Evolutionary conservation across 2,888 invertebrate species (phyloP), one percentile per base, ranked within the genome.

Genomic region (Drosophila bunnanda): DNA sequence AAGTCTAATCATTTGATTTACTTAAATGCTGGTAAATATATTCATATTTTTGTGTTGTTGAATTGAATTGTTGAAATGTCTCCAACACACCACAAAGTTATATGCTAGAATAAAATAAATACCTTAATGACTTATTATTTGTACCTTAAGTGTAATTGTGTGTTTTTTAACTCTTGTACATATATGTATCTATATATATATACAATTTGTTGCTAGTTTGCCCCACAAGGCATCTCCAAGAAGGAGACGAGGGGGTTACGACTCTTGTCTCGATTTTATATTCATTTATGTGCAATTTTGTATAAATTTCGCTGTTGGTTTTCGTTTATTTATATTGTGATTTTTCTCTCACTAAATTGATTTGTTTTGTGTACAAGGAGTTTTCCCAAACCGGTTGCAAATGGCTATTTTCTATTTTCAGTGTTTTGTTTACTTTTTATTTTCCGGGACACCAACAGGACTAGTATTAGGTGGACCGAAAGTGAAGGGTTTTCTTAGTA

Each of bases 241-340:
- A 34, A 59, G 74, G 57, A 64, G 62, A 76, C 59, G 3, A n/a
- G 44, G 30, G 66, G 65, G n/a, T 17, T 44, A 41, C 59, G 17
- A 60, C 5, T 61, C 67, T 53, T 56, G 36, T 62, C 52, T 53
- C 57, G 38, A 58, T 67, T 67, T 70, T 41, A 50, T 67, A 71
- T 69, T 58, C 65, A 65, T 72, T 65, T 55, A 58, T 50, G 59
- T 56, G 67, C 43, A 64, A 66, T 64, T 60, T 62, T 56, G 22
- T 61, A 39, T 48, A 46, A 46, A 32, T 48, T 46, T 64, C 38
- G 32, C 46, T 38, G 22, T 64, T 1, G 46, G 38, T n/a, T 43
- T 52, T 25, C 28, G 28, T 50, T 52, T 65, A 36, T 69, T 68
- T 53, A 43, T 36, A 38, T 68, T 66, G 34, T 15, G 52, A 17